Conservation (phyloP, 1,140 invertebrate species). For the Solen grandis region DNA sequence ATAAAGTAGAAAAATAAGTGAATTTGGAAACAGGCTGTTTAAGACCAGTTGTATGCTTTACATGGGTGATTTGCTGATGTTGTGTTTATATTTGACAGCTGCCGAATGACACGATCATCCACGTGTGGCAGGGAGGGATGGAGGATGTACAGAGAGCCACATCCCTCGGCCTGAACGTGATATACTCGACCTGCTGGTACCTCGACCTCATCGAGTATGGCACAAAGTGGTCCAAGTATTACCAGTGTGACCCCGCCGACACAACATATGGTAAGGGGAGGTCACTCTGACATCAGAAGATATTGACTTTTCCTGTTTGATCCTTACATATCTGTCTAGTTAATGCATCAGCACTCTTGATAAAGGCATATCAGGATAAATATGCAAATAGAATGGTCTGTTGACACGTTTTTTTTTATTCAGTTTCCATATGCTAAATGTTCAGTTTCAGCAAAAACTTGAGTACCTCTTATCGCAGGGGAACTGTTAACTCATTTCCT, state of each 20-base stretch:
- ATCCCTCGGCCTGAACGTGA: conserved; percentile 71
- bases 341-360: too few relatives aligned
- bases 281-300: too few relatives aligned
- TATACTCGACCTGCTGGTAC: conserved; percentile 79
- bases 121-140: conserved; percentile 79
- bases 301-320: background rate
- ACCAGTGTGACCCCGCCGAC: conserved; percentile 81
- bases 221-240: conserved; percentile 79
- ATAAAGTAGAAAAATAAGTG: too few relatives aligned
- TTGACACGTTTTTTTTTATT: too few relatives aligned
- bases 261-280: conserved; percentile 77
- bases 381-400: too few relatives aligned
- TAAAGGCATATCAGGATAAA: too few relatives aligned
- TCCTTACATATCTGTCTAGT: background rate
- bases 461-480: too few relatives aligned
- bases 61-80: too few relatives aligned
- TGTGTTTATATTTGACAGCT: conserved; percentile 63
- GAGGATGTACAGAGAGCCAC: conserved; percentile 74
- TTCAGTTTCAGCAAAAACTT: too few relatives aligned
- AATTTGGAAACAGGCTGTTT: too few relatives aligned
- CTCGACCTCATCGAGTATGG: conserved; percentile 78
- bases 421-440: background rate
- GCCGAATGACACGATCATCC: conserved; percentile 77
- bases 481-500: too few relatives aligned
- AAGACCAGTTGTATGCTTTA: too few relatives aligned